Base-by-base conservation (phyloP, 2,113 vertebrate genomes). In the Prunella himalayana region DNA sequence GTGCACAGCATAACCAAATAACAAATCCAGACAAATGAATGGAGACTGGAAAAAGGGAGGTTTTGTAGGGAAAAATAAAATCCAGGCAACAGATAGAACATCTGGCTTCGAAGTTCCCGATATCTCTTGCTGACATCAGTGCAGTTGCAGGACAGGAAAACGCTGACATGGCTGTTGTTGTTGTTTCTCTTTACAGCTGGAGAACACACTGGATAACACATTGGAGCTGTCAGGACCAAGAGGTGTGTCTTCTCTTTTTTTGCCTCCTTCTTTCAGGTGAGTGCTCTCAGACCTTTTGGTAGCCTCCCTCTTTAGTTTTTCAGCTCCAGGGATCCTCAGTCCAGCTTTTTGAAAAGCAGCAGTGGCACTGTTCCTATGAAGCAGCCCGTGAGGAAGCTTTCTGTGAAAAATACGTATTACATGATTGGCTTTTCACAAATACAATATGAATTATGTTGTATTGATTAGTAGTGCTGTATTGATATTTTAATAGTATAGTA, bases 91-190 rank as follows among this genome's bases (percentile, higher is more conserved):
- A n/a, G 24, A 54, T 15, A 77, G 25, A 45, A 51, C n/a, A 86
- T 31, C 70, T 71, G 64, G 25, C 37, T 77, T 68, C 24, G 2
- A 37, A 64, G 5, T 21, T 49, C 65, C 31, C 57, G 59, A 5
- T 68, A 10, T 25, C 44, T 78, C n/a, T 71, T 82, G 31, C 65
- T 78, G 81, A 56, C 25, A 77, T 66, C 25, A 37, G 25, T 50
- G 57, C 53, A 50, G n/a, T 73, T 78, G 47, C 90, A 82, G 65
- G 65, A 68, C 64, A 72, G 65, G 42, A 86, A 82, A 89, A 68
- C 53, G 53, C 53, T 72, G 81, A 81, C 20, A 15, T 22, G 10
- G 10, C n/a, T 42, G 56, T 56, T 68, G 28, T 45, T 70, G 33
- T 50, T 68, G 37, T 61, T 89, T 22, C n/a, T 64, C 24, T 41